A percentile compares a stretch with the other conserved stretches of the same genome.
Conservation (phyloP, 1,140 invertebrate species). For the Pomacea maculata region DNA sequence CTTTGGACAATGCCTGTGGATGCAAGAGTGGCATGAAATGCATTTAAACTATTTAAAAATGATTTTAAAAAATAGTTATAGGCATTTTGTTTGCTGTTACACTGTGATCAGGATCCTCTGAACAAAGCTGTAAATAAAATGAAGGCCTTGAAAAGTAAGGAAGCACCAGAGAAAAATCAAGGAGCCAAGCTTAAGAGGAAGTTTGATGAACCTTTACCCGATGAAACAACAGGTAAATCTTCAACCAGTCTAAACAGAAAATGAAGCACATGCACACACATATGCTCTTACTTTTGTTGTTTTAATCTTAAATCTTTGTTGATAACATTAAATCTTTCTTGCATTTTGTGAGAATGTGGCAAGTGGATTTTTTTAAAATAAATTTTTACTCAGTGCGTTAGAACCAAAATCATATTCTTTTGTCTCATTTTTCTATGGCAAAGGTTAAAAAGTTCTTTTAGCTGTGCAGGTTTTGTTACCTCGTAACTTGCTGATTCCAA, state of each 20-base stretch:
- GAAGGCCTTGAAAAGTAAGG: constrained; percentile 38
- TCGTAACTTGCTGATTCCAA: too few relatives aligned
- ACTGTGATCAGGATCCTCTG: constrained; percentile 34
- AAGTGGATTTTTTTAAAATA: too few relatives aligned
- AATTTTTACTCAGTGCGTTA: too few relatives aligned
- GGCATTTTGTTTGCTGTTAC: too few relatives aligned
- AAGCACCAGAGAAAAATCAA: constrained; percentile 38
- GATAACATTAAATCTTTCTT: too few relatives aligned
- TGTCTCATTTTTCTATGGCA: too few relatives aligned
- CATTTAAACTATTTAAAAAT: constrained; percentile 2
- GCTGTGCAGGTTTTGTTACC: too few relatives aligned
- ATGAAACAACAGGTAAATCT: constrained; percentile 48
- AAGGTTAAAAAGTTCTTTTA: too few relatives aligned
- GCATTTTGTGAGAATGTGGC: neutral
- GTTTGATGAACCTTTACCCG: constrained; percentile 46
- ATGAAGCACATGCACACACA: neutral
- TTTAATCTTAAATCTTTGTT: neutral
- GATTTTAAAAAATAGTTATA: constrained; percentile 7
- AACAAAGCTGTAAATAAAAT: constrained; percentile 47
- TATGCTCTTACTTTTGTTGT: neutral
- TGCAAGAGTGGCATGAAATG: too few relatives aligned
- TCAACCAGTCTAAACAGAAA: too few relatives aligned
- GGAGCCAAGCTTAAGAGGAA: constrained; percentile 40
- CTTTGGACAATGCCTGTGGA: neutral
- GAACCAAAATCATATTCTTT: too few relatives aligned